phyloP scores from a whole-genome alignment of 2,113 vertebrate genomes.

The Strix uralensis region DNA sequence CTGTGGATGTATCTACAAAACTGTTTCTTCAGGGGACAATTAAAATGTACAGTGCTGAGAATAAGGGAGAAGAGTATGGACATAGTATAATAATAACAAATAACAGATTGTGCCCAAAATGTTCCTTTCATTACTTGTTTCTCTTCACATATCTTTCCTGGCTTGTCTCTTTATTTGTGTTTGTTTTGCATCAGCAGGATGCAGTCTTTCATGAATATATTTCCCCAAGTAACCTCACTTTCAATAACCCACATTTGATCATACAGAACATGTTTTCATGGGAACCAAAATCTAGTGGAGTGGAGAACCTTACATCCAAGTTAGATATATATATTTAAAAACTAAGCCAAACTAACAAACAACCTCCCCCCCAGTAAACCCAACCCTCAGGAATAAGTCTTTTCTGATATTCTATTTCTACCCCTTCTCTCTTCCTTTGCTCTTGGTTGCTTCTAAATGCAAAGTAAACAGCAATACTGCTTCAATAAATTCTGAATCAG shows the following conservation, averaged over 20 bases:
- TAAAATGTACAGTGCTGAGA: conserved; percentile 16
- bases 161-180: not conserved
- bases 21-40: conserved; percentile 45
- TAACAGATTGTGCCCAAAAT: not conserved
- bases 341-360: not conserved
- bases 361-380: not conserved
- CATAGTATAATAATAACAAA: not conserved
- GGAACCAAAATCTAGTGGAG: not conserved
- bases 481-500: not conserved
- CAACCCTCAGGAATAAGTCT: not conserved
- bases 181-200: conserved; percentile 23
- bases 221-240: not conserved
- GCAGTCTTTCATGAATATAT: not conserved
- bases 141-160: not conserved
- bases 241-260: not conserved
- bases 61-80: not conserved
- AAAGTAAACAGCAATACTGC: not conserved
- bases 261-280: not conserved
- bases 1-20: conserved; percentile 3
- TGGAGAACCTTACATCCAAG: not conserved
- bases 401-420: not conserved
- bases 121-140: conserved; percentile 26
- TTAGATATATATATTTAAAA: not conserved
- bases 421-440: not conserved
- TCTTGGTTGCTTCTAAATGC: not conserved